These are phyloP conservation scores for Zaprionus davidi DNA, from an alignment of 1,140 invertebrate species.

Conservation along the genomic window DNA sequence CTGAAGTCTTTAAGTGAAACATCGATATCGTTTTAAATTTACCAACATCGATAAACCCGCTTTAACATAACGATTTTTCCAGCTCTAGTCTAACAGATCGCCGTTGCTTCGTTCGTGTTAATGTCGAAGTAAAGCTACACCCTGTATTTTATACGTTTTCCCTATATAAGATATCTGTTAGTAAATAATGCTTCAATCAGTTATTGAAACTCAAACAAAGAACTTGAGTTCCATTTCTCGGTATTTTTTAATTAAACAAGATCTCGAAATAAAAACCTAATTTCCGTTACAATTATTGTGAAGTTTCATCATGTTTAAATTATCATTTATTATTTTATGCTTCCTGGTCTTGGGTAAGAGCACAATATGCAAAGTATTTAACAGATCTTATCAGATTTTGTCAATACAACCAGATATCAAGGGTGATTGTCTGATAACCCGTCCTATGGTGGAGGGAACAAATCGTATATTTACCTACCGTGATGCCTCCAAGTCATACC, in stretches of 20 bases:
- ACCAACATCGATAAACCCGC: no score
- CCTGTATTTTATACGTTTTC: no score
- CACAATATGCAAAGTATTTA: background rate
- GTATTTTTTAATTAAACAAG: background rate
- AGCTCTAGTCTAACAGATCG: no score
- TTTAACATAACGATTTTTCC: no score
- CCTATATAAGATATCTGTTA: no score
- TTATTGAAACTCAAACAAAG: no score
- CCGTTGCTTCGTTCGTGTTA: no score
- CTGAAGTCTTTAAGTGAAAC: no score
- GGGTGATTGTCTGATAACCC: slow-evolving; percentile 31
- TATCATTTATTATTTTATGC: background rate
- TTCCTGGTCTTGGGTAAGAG: background rate
- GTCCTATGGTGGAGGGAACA: slow-evolving; percentile 42
- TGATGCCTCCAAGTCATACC: slow-evolving; percentile 37
- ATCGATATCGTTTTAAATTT: no score
- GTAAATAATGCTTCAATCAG: no score
- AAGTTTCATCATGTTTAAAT: slow-evolving; percentile 1
- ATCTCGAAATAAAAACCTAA: background rate
- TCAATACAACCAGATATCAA: slow-evolving; percentile 4
- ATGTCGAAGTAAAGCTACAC: no score
- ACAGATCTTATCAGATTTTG: background rate
- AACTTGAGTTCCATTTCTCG: no score
- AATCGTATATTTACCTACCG: slow-evolving; percentile 61
- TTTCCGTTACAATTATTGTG: background rate